These are phyloP conservation scores for Pteropus alecto DNA, from an alignment of 2,113 vertebrate species.

Conservation along the genomic window DNA sequence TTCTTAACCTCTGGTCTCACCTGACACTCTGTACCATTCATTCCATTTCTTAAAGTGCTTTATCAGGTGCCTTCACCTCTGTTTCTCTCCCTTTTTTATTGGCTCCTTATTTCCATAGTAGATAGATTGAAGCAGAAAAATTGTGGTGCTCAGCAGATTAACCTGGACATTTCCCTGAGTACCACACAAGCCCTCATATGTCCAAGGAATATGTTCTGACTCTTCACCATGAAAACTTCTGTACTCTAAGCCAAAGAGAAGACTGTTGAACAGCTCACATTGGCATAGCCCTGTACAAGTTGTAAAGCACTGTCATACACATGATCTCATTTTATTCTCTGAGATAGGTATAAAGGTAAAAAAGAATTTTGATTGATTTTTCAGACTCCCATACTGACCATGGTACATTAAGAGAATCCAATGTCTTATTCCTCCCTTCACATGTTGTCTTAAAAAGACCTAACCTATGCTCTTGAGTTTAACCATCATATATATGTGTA, in stretches of 20 bases:
- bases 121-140: slow-evolving; percentile 55
- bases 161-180: slow-evolving; percentile 44
- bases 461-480: not conserved
- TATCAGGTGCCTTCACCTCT: not conserved
- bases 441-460: not conserved
- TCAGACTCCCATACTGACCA: not conserved
- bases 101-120: slow-evolving; percentile 36
- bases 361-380: not conserved
- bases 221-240: not conserved
- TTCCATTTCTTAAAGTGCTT: not conserved
- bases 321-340: not conserved
- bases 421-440: not conserved
- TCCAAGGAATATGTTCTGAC: not conserved
- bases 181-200: slow-evolving; percentile 56
- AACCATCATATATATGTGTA: not conserved
- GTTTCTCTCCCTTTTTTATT: not conserved
- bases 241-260: not conserved
- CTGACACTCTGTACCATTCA: not conserved
- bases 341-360: not conserved
- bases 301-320: not conserved
- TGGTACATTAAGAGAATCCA: not conserved
- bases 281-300: not conserved
- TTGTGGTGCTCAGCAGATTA: slow-evolving; percentile 15
- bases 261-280: not conserved
- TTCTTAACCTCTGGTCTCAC: not conserved